Conservation (phyloP, 2,797 vertebrate species). For the Eulemur mongoz region DNA sequence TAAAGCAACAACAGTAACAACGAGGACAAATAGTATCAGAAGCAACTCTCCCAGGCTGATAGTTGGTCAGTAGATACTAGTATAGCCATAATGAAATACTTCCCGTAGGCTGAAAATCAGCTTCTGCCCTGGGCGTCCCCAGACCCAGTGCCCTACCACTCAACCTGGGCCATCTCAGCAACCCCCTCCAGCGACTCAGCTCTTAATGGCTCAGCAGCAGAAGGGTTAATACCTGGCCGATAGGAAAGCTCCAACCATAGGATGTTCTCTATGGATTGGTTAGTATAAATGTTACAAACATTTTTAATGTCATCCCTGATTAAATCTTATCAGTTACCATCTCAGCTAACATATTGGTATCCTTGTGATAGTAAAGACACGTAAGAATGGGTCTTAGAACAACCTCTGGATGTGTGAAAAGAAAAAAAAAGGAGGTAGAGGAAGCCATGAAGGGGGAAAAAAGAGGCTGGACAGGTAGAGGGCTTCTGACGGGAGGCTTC, state of each 20-base stretch:
- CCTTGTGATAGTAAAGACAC: neutral
- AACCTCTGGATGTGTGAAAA: neutral
- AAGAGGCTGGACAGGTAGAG: neutral
- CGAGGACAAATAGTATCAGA: neutral
- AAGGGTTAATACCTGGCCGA: neutral
- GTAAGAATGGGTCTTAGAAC: neutral
- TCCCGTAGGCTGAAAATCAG: neutral
- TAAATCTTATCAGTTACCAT: neutral
- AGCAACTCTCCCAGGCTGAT: neutral
- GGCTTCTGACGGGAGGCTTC: neutral
- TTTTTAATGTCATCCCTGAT: neutral
- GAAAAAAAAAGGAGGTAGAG: neutral
- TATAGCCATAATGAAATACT: neutral
- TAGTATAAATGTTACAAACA: neutral
- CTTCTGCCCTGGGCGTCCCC: neutral
- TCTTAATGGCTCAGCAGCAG: neutral
- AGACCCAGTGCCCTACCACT: neutral
- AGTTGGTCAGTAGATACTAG: neutral
- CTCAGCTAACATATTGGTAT: neutral
- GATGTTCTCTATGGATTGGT: neutral
- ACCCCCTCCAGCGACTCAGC: neutral
- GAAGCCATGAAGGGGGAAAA: neutral
- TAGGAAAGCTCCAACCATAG: neutral
- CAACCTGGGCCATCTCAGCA: neutral
- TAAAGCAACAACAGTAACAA: slow-evolving; percentile 11